A percentile compares a stretch with the other conserved stretches of the same genome.
Conservation (phyloP, 2,888 invertebrate species). For the Clunio marinus region DNA sequence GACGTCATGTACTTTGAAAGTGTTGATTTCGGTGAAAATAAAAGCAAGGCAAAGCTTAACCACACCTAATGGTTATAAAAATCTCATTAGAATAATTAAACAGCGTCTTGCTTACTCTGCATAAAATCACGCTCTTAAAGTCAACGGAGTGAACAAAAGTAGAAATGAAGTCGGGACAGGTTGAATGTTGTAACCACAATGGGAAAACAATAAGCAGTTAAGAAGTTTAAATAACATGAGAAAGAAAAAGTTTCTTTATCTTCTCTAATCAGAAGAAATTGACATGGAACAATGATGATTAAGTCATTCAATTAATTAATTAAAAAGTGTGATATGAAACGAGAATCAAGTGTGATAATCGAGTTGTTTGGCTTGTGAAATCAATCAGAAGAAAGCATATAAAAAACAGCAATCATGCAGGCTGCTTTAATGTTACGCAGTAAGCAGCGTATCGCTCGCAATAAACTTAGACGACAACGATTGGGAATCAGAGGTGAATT, state of each 20-base stretch:
- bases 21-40: conserved; percentile 2
- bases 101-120: conserved; percentile 25
- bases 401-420: conserved; percentile 62
- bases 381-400: conserved; percentile 50
- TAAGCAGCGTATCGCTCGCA: conserved; percentile 76
- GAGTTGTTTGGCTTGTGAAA: conserved; percentile 1
- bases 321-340: conserved; percentile 7
- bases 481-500: conserved; percentile 71
- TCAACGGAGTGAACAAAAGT: conserved; percentile 15
- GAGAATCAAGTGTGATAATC: conserved; percentile 1
- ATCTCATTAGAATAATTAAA: conserved; percentile 39
- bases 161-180: too few relatives aligned
- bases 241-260: not conserved
- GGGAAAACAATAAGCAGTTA: too few relatives aligned
- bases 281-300: too few relatives aligned
- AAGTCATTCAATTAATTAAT: not conserved
- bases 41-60: not conserved
- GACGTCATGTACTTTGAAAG: not conserved
- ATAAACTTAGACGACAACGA: conserved; percentile 59
- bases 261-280: not conserved
- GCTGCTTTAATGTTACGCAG: conserved; percentile 88
- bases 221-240: too few relatives aligned
- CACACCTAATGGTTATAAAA: conserved; percentile 32
- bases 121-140: not conserved
- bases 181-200: too few relatives aligned